A percentile compares a stretch with the other conserved stretches of the same genome.
Evolutionary conservation across 2,888 invertebrate species (phyloP).

Genomic region (Caenorhabditis angaria): DNA sequence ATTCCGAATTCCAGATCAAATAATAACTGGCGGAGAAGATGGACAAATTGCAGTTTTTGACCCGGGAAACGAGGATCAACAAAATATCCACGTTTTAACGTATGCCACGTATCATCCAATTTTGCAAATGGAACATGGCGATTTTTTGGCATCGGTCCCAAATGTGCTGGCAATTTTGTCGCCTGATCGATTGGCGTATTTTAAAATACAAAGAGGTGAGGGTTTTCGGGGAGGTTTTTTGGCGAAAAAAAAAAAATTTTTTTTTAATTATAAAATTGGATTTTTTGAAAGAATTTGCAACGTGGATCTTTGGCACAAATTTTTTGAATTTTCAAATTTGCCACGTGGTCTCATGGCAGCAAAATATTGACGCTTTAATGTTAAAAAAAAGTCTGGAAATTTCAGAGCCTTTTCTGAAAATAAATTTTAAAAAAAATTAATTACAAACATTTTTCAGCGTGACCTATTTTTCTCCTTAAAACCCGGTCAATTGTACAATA

Average conservation of each 20-base stretch:
- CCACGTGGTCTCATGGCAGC: too few relatives aligned
- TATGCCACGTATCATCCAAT: conserved; percentile 33
- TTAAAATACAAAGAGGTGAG: conserved; percentile 23
- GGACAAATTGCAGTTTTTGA: conserved; percentile 47
- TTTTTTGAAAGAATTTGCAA: too few relatives aligned
- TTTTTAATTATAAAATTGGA: too few relatives aligned
- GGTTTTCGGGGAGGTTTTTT: neutral
- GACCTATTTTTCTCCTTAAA: too few relatives aligned
- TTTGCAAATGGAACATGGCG: conserved; percentile 27
- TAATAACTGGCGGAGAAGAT: conserved; percentile 46
- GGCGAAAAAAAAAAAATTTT: neutral
- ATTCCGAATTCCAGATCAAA: conserved; percentile 31
- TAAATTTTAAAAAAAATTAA: too few relatives aligned
- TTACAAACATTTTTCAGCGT: too few relatives aligned
- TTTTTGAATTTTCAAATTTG: too few relatives aligned
- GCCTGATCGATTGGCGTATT: conserved; percentile 24
- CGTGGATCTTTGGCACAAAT: too few relatives aligned
- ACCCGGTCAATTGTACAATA: too few relatives aligned
- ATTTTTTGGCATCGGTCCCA: conserved; percentile 21
- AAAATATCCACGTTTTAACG: conserved; percentile 18
- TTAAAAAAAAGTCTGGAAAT: too few relatives aligned
- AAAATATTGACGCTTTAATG: too few relatives aligned
- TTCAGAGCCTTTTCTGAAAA: too few relatives aligned
- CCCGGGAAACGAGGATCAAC: conserved; percentile 21
- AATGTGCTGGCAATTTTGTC: conserved; percentile 29